Conservation (phyloP, 2,888 invertebrate species). For the Schrankia costaestrigalis region DNA sequence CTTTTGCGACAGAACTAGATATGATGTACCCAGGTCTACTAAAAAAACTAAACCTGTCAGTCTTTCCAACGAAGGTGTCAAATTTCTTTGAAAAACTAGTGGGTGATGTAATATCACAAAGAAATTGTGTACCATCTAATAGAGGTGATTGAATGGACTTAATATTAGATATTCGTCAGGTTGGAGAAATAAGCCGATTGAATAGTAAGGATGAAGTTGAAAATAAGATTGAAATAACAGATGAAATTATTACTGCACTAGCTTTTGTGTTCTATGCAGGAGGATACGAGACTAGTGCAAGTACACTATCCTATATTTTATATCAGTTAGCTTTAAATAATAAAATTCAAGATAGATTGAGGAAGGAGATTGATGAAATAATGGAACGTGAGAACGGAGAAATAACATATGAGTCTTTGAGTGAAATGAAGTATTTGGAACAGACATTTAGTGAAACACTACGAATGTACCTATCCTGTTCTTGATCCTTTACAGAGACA, state of each 20-base stretch:
- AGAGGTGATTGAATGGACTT: constrained; percentile 55
- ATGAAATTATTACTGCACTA: constrained; percentile 55
- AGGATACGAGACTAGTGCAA: constrained; percentile 68
- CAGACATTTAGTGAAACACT: constrained; percentile 55
- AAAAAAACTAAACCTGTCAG: constrained; percentile 32
- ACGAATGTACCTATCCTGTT: constrained; percentile 63
- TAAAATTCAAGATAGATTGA: constrained; percentile 52
- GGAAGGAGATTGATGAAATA: constrained; percentile 45
- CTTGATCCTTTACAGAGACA: constrained; percentile 52
- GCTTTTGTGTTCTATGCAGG: constrained; percentile 65
- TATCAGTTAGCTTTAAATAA: constrained; percentile 54
- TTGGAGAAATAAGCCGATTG: constrained; percentile 28
- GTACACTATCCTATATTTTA: constrained; percentile 52
- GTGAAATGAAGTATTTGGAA: constrained; percentile 57
- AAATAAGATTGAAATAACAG: constrained; percentile 36
- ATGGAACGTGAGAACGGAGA: constrained; percentile 41
- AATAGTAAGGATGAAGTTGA: constrained; percentile 15
- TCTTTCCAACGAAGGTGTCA: constrained; percentile 32
- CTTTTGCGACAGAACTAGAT: constrained; percentile 31
- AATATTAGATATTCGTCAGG: constrained; percentile 41
- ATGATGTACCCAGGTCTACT: constrained; percentile 49
- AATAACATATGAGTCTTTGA: constrained; percentile 53
- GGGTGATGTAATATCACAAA: constrained; percentile 31
- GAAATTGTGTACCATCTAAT: constrained; percentile 38
- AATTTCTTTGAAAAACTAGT: constrained; percentile 41